Evolutionary conservation across 2,888 invertebrate genomes (phyloP), one percentile per base, ranked within the genome.

Genomic region (Petrolisthes manimaculis): DNA sequence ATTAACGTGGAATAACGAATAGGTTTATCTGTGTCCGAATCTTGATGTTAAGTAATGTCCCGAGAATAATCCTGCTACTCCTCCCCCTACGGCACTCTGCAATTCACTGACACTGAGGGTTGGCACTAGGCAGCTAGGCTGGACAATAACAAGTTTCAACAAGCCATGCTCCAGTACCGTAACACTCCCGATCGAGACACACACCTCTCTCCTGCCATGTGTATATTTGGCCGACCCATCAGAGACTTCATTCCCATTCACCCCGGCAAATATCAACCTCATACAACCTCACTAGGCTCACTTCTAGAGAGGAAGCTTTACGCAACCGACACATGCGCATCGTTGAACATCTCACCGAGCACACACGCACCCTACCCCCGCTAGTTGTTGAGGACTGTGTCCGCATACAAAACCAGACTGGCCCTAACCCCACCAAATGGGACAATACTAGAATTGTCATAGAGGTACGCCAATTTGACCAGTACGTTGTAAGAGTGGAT

Each of bases 121-220:
- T n/a, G n/a, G n/a, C n/a, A n/a, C n/a, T n/a, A n/a, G n/a, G n/a
- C n/a, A n/a, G n/a, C n/a, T n/a, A 24, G 61, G 24, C 79, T 89
- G 69, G 78, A 86, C 83, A 89, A 54, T 78, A 14, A 79, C 86
- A 4, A 61, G n/a, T 12, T 82, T 86, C 61, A 78, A 83, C n/a
- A 55, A 77, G 86, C 89, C 78, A 77, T 89, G 3, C 79, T 89
- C 5, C 86, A 89, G 61, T 89, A 78, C 74, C 69, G 83, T 3
- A 89, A 89, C 74, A 86, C 86, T 0, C 89, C 86, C 83, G 86
- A 86, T 78, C 9, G 69, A 8, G 86, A 89, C 74, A 89, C 80
- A 54, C 55, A 79, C 37, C 14, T 78, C 3, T 89, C 61, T n/a
- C n/a, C n/a, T n/a, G n/a, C n/a, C n/a, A n/a, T n/a, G n/a, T n/a